phyloP scores from a whole-genome alignment of 2,113 vertebrate genomes.

The Zosterops lateralis region DNA sequence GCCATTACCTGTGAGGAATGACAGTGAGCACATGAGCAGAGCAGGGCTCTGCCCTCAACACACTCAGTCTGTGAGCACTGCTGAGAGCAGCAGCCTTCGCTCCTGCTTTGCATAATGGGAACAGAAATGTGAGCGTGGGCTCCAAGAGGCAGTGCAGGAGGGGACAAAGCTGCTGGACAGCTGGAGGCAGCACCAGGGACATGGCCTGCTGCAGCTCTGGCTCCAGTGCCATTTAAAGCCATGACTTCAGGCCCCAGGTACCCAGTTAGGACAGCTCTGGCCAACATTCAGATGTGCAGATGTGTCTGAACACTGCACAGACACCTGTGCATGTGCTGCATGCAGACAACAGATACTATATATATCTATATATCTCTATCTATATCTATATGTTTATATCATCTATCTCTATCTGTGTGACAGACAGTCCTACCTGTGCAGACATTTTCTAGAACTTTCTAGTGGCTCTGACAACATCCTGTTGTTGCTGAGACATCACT shows the following conservation, averaged over 20 bases:
- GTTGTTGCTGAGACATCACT: background rate
- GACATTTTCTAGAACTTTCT: background rate
- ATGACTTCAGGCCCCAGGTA: background rate
- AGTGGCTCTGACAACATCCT: background rate
- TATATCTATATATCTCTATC: too few relatives aligned
- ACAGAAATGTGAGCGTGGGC: background rate
- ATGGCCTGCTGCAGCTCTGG: rapidly evolving
- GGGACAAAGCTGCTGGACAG: background rate
- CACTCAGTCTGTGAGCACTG: background rate
- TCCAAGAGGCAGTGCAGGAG: background rate
- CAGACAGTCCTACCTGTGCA: background rate
- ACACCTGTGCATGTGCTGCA: rapidly evolving
- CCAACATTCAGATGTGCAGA: background rate
- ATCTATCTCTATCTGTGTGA: background rate
- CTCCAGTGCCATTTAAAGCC: background rate
- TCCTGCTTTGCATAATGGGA: background rate
- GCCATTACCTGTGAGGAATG: constrained; percentile 41
- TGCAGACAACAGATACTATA: background rate
- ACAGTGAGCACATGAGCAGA: background rate
- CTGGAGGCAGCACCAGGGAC: background rate
- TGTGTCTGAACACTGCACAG: background rate
- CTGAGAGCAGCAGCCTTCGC: background rate
- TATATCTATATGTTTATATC: too few relatives aligned
- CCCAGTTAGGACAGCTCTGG: background rate
- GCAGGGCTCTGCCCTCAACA: background rate